These are phyloP conservation scores for Characodon lateralis DNA, from an alignment of 2,797 vertebrate genomes.

Conservation along the genomic window DNA sequence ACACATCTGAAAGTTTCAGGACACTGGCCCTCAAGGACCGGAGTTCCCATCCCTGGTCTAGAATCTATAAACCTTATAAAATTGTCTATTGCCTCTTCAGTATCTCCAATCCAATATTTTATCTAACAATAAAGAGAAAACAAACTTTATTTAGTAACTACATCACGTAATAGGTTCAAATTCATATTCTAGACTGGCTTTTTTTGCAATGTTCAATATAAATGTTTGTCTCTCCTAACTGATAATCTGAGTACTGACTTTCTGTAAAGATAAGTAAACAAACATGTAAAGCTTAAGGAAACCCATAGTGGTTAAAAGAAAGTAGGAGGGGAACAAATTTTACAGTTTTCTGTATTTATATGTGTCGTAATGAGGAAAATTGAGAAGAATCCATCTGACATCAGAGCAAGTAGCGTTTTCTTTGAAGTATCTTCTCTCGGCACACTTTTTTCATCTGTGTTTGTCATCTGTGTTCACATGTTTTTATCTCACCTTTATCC, in stretches of 20 bases:
- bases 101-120: background rate
- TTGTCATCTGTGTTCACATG: conserved; percentile 11
- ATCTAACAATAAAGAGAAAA: background rate
- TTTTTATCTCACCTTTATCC: background rate
- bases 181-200: background rate
- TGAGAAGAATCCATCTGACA: background rate
- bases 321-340: background rate
- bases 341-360: background rate
- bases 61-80: no score
- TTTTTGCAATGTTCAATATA: background rate
- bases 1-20: no score
- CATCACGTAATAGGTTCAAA: background rate
- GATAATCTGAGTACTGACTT: background rate
- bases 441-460: background rate
- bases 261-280: background rate
- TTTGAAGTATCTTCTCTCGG: background rate
- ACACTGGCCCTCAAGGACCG: no score
- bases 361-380: background rate
- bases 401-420: background rate
- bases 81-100: no score
- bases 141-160: background rate
- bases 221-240: background rate
- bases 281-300: background rate
- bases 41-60: no score
- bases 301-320: background rate